phyloP scores from a whole-genome alignment of 2,797 vertebrate species.

The Scolopax bukidnonensis region DNA sequence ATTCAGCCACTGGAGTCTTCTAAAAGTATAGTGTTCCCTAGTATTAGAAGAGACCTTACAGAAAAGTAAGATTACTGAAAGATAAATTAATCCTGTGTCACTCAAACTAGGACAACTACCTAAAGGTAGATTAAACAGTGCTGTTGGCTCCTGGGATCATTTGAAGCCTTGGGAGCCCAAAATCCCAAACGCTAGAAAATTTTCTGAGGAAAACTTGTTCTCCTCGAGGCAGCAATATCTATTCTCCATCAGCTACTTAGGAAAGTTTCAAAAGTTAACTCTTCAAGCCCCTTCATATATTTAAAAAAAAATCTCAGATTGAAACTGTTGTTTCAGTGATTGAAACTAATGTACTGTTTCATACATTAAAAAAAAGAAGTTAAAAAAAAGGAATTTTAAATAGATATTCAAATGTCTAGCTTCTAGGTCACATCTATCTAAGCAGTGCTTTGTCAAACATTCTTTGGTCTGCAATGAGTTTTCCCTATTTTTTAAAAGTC shows the following conservation, averaged over 20 bases:
- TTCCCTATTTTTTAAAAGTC: not conserved
- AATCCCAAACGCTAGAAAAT: not conserved
- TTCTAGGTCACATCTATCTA: not conserved
- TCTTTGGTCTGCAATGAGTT: not conserved
- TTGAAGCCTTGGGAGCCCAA: not conserved
- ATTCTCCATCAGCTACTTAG: not conserved
- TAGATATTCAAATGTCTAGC: not conserved
- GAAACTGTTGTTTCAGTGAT: not conserved
- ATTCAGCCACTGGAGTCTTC: not conserved
- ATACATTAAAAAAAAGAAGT: not conserved
- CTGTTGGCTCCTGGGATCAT: not conserved
- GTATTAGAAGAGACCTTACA: not conserved
- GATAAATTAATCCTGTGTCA: not conserved
- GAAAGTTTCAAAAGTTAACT: not conserved
- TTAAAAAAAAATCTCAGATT: not conserved
- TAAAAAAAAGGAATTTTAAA: not conserved
- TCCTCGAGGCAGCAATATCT: rapidly evolving
- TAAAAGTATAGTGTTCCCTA: not conserved
- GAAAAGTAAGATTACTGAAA: not conserved
- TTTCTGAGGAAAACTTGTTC: not conserved
- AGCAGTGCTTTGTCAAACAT: not conserved
- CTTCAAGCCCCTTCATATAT: not conserved
- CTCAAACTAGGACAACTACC: not conserved
- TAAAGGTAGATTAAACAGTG: rapidly evolving
- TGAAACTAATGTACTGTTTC: not conserved